Base-by-base conservation (phyloP, 2,888 invertebrate genomes). In the Drosophila kanekoi region DNA sequence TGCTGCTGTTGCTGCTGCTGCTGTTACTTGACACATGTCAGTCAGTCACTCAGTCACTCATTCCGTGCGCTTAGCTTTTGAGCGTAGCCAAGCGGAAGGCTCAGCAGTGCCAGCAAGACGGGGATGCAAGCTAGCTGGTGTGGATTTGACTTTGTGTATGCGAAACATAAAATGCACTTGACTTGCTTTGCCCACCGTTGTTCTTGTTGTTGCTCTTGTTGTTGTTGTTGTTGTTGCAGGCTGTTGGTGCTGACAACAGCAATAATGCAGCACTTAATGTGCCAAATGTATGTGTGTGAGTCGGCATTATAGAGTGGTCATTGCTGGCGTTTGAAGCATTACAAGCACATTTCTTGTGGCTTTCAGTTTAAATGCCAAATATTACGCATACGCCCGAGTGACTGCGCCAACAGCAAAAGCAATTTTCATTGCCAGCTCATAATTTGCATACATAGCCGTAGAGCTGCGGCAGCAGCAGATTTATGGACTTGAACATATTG, bases 11-110 rank as follows among this genome's bases (percentile, higher is more conserved):
- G 40, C 32, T 58, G 72, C 47, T 86, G 76, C 78, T 72, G 65
- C 78, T 87, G 71, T 83, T 83, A 83, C 88, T 83, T 83, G 83
- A 83, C 88, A 83, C 88, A 88, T 83, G 83, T 82, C 83, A 82
- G 77, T 86, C 88, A 85, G 65, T 73, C 81, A 84, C 52, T 66
- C 81, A 72, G 72, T 74, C 68, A 72, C 47, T 72, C 63, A 57
- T 63, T 72, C 71, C 37, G 44, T 38, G 72, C 52, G 57, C 69
- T 72, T 71, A 78, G 65, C 76, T 76, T 66, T 72, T 48, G 63
- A 67, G 65, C 58, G 53, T 60, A 67, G 60, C 60, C 70, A 80
- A 68, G 66, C 65, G 77, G 45, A 66, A 80, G 66, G 67, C 62
- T 44, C 60, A 40, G 54, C 20, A 63, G 28, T 32, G 35, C 43